phyloP scores from a whole-genome alignment of 2,113 vertebrate genomes.

The Perca schrenkii region DNA sequence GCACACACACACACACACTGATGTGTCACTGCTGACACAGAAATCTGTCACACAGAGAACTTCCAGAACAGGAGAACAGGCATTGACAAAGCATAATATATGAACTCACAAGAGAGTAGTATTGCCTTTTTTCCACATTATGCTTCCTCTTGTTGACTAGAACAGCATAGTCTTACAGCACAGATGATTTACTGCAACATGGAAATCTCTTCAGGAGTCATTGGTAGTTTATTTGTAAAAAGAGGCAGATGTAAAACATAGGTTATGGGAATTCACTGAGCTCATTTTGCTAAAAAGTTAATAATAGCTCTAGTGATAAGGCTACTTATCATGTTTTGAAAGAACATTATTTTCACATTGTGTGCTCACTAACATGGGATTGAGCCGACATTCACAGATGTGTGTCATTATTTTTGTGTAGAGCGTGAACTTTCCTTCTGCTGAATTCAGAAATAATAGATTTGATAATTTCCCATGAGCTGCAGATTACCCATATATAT shows the following conservation, averaged over 20 bases:
- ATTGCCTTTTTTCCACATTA: conserved; percentile 27
- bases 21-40: not conserved
- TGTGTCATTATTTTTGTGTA: too few relatives aligned
- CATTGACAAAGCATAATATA: conserved; percentile 3
- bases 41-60: not conserved
- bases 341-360: not conserved
- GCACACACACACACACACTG: not conserved
- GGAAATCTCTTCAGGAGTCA: conserved; percentile 30
- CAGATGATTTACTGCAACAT: conserved; percentile 39
- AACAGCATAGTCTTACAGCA: not conserved
- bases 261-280: conserved; percentile 32
- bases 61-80: not conserved
- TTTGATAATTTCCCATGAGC: not conserved
- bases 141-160: conserved; percentile 4
- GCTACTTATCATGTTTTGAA: not conserved
- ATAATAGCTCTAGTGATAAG: not conserved
- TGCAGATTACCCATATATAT: not conserved
- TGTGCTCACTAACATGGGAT: not conserved
- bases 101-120: conserved; percentile 20
- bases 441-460: not conserved
- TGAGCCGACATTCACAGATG: too few relatives aligned
- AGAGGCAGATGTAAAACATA: conserved; percentile 14
- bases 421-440: not conserved
- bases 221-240: not conserved
- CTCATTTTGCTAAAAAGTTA: conserved; percentile 10